phyloP scores from a whole-genome alignment of 2,888 invertebrate species.

The Leptopterna dolabrata region DNA sequence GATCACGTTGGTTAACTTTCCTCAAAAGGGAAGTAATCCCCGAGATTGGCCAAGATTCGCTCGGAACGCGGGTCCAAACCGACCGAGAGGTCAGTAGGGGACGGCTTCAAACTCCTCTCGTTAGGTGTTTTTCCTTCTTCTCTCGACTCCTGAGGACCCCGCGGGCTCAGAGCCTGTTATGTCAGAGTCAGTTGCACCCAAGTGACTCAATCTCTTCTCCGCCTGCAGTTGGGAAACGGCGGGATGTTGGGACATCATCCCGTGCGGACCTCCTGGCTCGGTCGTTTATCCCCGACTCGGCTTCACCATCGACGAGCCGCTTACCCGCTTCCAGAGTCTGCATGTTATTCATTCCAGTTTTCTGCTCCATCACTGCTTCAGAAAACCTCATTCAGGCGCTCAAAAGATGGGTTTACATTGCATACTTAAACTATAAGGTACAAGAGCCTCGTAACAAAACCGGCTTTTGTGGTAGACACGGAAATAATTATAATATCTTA shows the following conservation, averaged over 20 bases:
- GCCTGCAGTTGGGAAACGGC: neutral
- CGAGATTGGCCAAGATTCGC: neutral
- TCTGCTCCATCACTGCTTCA: too few relatives aligned
- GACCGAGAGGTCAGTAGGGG: neutral
- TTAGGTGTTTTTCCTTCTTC: neutral
- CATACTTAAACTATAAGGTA: too few relatives aligned
- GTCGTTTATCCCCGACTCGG: neutral
- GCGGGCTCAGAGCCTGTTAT: neutral
- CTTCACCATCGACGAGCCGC: too few relatives aligned
- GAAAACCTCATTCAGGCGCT: too few relatives aligned
- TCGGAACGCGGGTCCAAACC: neutral
- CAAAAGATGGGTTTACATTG: too few relatives aligned
- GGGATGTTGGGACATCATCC: neutral
- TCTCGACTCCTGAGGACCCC: neutral
- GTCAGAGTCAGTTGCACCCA: neutral
- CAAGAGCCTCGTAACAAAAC: too few relatives aligned
- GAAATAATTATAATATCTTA: too few relatives aligned
- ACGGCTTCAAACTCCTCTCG: neutral
- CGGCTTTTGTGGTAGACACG: too few relatives aligned
- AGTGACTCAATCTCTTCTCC: neutral
- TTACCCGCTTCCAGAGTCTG: too few relatives aligned
- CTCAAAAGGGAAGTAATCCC: neutral
- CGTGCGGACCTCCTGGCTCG: neutral
- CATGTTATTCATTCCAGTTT: too few relatives aligned
- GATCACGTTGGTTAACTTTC: neutral